These are phyloP conservation scores for Dysmachus trigonus DNA, from an alignment of 2,888 invertebrate species.

Conservation along the genomic window DNA sequence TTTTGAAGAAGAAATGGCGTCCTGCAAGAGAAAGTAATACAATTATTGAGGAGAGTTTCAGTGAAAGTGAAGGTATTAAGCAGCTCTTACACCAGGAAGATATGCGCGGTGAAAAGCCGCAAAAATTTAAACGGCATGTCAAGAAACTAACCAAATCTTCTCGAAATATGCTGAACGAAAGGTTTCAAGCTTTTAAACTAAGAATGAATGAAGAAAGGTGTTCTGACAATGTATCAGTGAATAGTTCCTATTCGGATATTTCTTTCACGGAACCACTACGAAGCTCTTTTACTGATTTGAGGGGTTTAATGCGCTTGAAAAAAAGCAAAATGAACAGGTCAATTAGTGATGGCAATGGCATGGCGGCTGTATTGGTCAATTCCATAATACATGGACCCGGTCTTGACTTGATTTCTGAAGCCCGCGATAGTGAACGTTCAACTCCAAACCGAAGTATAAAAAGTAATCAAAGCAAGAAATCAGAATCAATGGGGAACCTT, in stretches of 20 bases:
- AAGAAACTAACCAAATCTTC: constrained; percentile 72
- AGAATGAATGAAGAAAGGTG: constrained; percentile 66
- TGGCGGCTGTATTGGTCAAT: constrained; percentile 74
- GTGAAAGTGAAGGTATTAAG: constrained; percentile 62
- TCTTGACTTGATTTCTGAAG: constrained; percentile 69
- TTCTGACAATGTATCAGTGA: constrained; percentile 64
- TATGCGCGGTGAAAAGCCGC: constrained; percentile 66
- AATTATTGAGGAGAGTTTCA: constrained; percentile 54
- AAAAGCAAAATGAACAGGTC: constrained; percentile 49
- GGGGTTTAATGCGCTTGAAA: constrained; percentile 59
- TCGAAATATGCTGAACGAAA: constrained; percentile 70
- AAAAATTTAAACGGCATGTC: constrained; percentile 68
- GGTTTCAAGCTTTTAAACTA: constrained; percentile 70
- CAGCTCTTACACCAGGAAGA: constrained; percentile 69
- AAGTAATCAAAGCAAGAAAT: constrained; percentile 51
- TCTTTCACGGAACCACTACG: constrained; percentile 58
- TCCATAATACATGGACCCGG: constrained; percentile 71
- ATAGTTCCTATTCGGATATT: constrained; percentile 67
- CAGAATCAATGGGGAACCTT: constrained; percentile 58
- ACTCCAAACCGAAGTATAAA: not conserved
- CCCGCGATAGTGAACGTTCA: constrained; percentile 60
- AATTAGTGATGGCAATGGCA: constrained; percentile 68
- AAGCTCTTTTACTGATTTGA: constrained; percentile 65
- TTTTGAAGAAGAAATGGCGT: constrained; percentile 52
- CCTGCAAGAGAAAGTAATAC: constrained; percentile 49